Evolutionary conservation across 2,888 invertebrate species (phyloP).

Genomic region (Pegoplata infirma): DNA sequence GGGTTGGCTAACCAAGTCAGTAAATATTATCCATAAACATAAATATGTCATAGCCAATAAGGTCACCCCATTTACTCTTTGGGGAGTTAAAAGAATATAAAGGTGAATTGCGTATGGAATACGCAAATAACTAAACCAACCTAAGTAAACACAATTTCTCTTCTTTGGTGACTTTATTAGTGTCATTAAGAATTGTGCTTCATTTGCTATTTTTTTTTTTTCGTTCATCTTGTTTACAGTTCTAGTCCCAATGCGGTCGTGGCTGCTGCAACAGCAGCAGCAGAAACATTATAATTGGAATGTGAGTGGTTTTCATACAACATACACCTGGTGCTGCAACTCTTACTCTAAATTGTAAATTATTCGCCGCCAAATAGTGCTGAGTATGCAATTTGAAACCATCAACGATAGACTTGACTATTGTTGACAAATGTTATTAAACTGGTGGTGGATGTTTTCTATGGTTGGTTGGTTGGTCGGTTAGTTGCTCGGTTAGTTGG

Average conservation of each 20-base stretch:
- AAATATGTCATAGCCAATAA: too few species aligned
- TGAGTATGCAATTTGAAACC: conserved; percentile 49
- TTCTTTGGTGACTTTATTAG: conserved; percentile 69
- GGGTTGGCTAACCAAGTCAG: too few species aligned
- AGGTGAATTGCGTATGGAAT: conserved; percentile 12
- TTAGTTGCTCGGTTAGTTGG: not conserved
- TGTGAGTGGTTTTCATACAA: conserved; percentile 43
- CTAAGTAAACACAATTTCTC: conserved; percentile 18
- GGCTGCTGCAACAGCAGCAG: conserved; percentile 8
- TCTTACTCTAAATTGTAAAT: not conserved
- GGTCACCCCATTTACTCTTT: not conserved
- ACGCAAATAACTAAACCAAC: conserved; percentile 33
- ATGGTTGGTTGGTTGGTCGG: not conserved
- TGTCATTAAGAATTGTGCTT: conserved; percentile 71
- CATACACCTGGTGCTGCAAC: conserved; percentile 45
- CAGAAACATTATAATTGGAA: conserved; percentile 53
- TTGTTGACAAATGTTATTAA: conserved; percentile 58
- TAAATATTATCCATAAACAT: too few species aligned
- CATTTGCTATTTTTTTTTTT: conserved; percentile 36
- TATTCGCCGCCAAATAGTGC: conserved; percentile 8
- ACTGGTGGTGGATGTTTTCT: conserved; percentile 37
- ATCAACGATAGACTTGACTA: conserved; percentile 25
- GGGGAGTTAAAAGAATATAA: not conserved
- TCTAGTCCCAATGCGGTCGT: not conserved
- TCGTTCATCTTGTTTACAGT: conserved; percentile 13